These are phyloP conservation scores for Orientallactaga bullata DNA, from an alignment of 2,113 vertebrate species.

Conservation along the genomic window DNA sequence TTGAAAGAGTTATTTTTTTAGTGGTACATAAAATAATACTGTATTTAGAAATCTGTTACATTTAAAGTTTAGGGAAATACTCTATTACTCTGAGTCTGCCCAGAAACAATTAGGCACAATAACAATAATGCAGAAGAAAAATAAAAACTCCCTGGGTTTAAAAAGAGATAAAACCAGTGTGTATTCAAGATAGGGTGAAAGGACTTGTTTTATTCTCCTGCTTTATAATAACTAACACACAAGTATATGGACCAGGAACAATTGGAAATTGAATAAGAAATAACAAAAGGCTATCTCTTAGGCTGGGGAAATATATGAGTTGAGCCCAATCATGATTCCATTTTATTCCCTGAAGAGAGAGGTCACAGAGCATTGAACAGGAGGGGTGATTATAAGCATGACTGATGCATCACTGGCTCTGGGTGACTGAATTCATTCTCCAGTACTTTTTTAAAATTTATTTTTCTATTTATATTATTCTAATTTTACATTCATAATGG, in stretches of 20 bases:
- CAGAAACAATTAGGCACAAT: slow-evolving; percentile 7
- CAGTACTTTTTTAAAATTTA: not conserved
- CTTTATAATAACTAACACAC: not conserved
- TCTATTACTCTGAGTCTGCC: not conserved
- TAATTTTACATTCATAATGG: no score
- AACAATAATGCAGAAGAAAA: not conserved
- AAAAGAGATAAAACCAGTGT: not conserved
- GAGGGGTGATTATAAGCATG: not conserved
- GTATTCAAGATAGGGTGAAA: not conserved
- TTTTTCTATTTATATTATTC: no score
- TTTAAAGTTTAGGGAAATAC: not conserved
- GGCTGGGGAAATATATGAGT: not conserved
- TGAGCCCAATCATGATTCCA: not conserved
- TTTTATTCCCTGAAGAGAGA: not conserved
- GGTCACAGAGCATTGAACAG: not conserved
- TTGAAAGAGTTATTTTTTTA: slow-evolving; percentile 5
- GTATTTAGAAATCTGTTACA: slow-evolving; percentile 14
- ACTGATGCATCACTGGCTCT: no score
- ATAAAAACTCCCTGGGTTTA: not conserved
- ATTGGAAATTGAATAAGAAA: not conserved
- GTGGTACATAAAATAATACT: not conserved
- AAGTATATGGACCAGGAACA: not conserved
- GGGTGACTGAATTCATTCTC: not conserved
- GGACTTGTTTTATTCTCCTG: not conserved
- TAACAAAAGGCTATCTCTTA: not conserved